These are phyloP conservation scores for Chunga burmeisteri DNA, from an alignment of 2,113 vertebrate genomes.

Conservation along the genomic window DNA sequence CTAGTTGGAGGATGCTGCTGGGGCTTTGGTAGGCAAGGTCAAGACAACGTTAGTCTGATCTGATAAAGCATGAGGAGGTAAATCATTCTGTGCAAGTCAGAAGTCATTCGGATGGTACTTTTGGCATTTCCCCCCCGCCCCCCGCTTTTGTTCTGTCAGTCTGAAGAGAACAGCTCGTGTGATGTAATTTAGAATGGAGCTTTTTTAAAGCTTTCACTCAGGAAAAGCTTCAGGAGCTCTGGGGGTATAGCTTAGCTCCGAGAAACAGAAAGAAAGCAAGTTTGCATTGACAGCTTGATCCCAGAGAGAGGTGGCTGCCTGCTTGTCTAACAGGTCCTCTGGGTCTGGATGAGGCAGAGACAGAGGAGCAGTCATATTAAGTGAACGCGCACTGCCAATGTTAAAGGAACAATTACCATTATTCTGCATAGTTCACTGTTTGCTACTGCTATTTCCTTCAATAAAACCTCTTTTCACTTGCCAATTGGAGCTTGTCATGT, in stretches of 20 bases:
- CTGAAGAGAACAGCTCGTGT: slow-evolving; percentile 63
- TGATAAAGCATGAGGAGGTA: slow-evolving; percentile 26
- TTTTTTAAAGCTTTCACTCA: slow-evolving; percentile 76
- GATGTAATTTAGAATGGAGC: slow-evolving; percentile 75
- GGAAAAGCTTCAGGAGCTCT: slow-evolving; percentile 70
- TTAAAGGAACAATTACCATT: slow-evolving; percentile 76
- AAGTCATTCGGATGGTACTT: slow-evolving; percentile 67
- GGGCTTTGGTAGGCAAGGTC: slow-evolving; percentile 19
- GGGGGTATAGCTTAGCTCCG: slow-evolving; percentile 72
- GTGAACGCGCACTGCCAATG: slow-evolving; percentile 43
- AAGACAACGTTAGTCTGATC: neutral
- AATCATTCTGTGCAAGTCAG: slow-evolving; percentile 41
- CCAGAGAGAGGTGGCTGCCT: slow-evolving; percentile 74
- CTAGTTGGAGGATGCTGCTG: neutral
- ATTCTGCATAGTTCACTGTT: slow-evolving; percentile 68
- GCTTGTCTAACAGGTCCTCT: slow-evolving; percentile 76
- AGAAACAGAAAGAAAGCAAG: slow-evolving; percentile 70
- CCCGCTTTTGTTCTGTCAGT: slow-evolving; percentile 76
- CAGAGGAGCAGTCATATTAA: slow-evolving; percentile 71
- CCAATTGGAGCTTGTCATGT: slow-evolving; percentile 74
- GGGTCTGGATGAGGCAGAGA: slow-evolving; percentile 69
- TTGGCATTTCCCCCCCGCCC: neutral
- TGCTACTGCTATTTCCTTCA: slow-evolving; percentile 72
- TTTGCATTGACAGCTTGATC: slow-evolving; percentile 77
- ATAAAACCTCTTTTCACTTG: slow-evolving; percentile 73